A percentile compares a stretch with the other conserved stretches of the same genome.
phyloP scores from a whole-genome alignment of 2,888 invertebrate genomes.

The Bombyx huttoni region DNA sequence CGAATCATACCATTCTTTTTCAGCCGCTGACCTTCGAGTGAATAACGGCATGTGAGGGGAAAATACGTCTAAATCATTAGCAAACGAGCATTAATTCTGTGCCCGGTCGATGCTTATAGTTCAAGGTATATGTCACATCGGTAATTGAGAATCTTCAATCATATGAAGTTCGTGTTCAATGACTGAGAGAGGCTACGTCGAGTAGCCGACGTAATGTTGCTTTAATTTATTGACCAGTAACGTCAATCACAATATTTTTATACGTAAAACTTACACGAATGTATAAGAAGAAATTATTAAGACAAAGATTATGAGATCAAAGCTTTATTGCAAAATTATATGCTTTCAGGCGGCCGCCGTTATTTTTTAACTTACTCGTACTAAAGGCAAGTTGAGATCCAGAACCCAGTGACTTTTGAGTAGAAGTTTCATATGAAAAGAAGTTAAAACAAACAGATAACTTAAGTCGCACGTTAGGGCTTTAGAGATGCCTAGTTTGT shows the following conservation, averaged over 20 bases:
- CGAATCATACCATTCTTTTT: conserved; percentile 9
- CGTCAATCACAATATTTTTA: not conserved
- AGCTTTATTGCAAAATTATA: no score
- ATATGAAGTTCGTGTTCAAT: conserved; percentile 3
- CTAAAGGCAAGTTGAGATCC: no score
- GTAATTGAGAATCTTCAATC: conserved; percentile 14
- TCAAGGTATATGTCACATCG: conserved; percentile 17
- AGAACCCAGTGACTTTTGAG: no score
- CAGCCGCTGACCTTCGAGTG: conserved; percentile 21
- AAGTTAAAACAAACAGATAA: no score
- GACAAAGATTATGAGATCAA: no score
- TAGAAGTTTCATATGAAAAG: no score
- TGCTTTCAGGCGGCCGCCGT: no score
- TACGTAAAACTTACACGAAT: not conserved
- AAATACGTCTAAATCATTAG: conserved; percentile 24
- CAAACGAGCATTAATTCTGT: conserved; percentile 10
- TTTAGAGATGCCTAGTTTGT: not conserved
- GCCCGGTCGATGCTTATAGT: conserved; percentile 18
- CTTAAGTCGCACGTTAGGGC: no score
- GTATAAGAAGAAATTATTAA: no score
- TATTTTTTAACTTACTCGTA: no score
- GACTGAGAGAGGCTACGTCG: not conserved
- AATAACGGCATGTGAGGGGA: conserved; percentile 19
- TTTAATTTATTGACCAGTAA: not conserved
- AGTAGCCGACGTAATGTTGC: not conserved